phyloP scores from a whole-genome alignment of 2,113 vertebrate genomes.

The Dipodomys stephensi region DNA sequence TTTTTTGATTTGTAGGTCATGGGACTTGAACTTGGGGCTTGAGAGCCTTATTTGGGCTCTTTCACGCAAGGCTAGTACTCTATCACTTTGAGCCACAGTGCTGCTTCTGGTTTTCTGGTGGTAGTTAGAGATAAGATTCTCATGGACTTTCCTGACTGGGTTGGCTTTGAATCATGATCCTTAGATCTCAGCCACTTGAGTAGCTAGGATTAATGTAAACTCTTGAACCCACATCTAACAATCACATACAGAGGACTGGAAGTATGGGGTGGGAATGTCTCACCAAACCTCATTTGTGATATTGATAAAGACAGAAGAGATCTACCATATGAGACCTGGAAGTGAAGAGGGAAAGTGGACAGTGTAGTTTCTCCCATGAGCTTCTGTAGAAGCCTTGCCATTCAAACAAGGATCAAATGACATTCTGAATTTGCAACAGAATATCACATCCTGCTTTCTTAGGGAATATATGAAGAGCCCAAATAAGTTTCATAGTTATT shows the following conservation, averaged over 20 bases:
- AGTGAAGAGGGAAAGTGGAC: neutral
- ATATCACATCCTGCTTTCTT: neutral
- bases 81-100: no score
- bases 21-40: no score
- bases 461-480: neutral
- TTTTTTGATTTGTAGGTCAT: no score
- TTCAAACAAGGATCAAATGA: neutral
- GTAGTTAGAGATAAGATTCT: no score
- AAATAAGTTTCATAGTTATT: neutral
- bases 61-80: no score
- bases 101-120: no score
- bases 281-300: neutral
- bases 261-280: neutral
- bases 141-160: no score
- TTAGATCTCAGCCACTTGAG: no score
- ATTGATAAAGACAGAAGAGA: neutral
- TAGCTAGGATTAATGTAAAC: neutral
- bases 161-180: no score
- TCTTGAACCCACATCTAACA: neutral
- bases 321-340: neutral
- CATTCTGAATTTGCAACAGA: neutral
- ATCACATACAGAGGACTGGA: neutral
- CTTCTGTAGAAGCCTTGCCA: neutral
- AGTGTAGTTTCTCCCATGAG: neutral
- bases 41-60: no score